Evolutionary conservation across 2,888 invertebrate species (phyloP), one percentile per base, ranked within the genome.

Genomic region (Cryptus armator): DNA sequence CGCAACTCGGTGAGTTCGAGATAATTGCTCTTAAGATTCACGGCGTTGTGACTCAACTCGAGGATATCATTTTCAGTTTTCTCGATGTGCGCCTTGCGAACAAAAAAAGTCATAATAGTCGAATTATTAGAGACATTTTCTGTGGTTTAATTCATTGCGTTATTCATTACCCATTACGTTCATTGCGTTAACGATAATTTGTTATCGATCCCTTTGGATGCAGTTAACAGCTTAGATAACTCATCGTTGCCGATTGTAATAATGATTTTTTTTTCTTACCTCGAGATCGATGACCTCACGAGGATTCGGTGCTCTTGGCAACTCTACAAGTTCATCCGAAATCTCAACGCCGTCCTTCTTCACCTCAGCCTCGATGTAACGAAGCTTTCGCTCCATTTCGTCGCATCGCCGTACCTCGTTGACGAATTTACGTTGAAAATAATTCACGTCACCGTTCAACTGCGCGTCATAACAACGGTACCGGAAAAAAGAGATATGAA

Each of bases 41-140:
- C 97, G 9, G 98, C 98, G 93, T 99, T 99, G 91, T 97, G 97
- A 83, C 98, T 98, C 86, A 99, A 95, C 94, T 99, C 99, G 76
- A 98, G 95, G 88, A 99, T 97, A 94, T 99, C 99, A 89, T 97
- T 97, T 94, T 99, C 99, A 29, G 98, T 97, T 94, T 99, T 98
- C 94, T 99, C 99, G 93, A 99, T 96, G 89, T 98, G 98, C 0
- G 98, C 97, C 96, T 98, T 37, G 37, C 37, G 94, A 24, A 29
- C 5, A 66, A 66, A 19, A 80, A 64, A 37, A 37, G 6, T 9
- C 37, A 9, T 37, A 5, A 37, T 9, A 37, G 37, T 37, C 37
- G 37, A n/a, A 72, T 10, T 9, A 75, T 62, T 19, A 7, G 32
- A 37, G 9, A 37, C 37, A 62, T 59, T 19, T 62, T 19, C 7